Conservation (phyloP, 2,888 invertebrate species). For the Helicoverpa assulta region DNA sequence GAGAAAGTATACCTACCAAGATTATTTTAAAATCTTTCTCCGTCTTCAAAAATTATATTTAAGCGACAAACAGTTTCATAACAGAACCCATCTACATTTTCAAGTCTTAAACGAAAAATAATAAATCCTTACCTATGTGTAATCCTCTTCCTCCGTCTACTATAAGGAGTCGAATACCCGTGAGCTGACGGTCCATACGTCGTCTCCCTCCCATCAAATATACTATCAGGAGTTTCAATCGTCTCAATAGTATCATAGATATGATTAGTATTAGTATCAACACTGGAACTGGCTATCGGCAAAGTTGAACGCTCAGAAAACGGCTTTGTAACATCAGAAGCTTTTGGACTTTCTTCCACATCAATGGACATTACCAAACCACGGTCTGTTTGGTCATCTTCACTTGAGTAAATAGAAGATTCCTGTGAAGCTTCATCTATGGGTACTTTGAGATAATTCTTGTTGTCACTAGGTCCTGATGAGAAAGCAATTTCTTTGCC, state of each 20-base stretch:
- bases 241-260: conserved; percentile 70
- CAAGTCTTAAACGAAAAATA: too few species aligned
- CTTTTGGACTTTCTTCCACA: conserved; percentile 74
- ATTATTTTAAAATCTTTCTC: too few species aligned
- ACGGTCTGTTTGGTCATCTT: conserved; percentile 76
- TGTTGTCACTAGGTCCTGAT: conserved; percentile 66
- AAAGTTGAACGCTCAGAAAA: conserved; percentile 77
- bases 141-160: conserved; percentile 76
- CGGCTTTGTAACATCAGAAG: conserved; percentile 70
- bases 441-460: conserved; percentile 57
- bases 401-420: conserved; percentile 79
- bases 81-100: too few species aligned
- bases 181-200: conserved; percentile 65
- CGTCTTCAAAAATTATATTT: too few species aligned
- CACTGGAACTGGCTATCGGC: conserved; percentile 71
- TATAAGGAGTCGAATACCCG: conserved; percentile 79
- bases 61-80: too few species aligned
- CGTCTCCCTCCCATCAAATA: conserved; percentile 74
- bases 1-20: too few species aligned
- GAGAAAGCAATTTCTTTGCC: conserved; percentile 84
- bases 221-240: conserved; percentile 46
- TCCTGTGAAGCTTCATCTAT: conserved; percentile 68
- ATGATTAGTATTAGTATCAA: conserved; percentile 64
- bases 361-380: conserved; percentile 85
- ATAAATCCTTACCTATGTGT: conserved; percentile 73